Evolutionary conservation across 2,113 vertebrate genomes (phyloP).

Genomic region (Zapus hudsonius): DNA sequence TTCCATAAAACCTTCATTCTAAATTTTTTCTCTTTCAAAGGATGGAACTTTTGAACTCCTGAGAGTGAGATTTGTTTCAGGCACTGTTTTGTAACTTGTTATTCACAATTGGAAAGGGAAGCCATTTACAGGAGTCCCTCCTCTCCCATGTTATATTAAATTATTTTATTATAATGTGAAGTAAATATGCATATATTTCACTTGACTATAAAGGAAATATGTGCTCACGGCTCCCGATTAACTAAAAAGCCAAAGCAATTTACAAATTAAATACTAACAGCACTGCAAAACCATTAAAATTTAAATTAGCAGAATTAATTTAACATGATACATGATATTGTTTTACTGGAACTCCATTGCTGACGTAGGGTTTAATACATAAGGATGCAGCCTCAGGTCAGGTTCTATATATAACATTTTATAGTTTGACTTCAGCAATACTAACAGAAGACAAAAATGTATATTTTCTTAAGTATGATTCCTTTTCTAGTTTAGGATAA

Average conservation of each 20-base stretch:
- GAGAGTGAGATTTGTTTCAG: neutral
- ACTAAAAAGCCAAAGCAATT: slow-evolving; percentile 47
- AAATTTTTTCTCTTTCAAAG: neutral
- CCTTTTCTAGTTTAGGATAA: slow-evolving; percentile 43
- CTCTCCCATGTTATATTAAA: neutral
- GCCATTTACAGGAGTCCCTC: neutral
- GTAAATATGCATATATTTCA: slow-evolving; percentile 45
- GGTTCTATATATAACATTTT: slow-evolving; percentile 6
- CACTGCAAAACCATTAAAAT: slow-evolving; percentile 62
- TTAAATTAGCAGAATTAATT: slow-evolving; percentile 65
- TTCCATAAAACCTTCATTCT: neutral
- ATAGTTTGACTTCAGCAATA: slow-evolving; percentile 33
- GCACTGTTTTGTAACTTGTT: neutral
- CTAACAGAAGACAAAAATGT: neutral
- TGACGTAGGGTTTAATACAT: slow-evolving; percentile 10
- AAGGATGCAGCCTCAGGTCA: neutral
- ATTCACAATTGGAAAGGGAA: slow-evolving; percentile 38
- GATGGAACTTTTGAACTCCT: neutral
- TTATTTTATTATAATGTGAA: slow-evolving; percentile 44
- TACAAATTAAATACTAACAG: slow-evolving; percentile 57
- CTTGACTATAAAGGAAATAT: slow-evolving; percentile 49
- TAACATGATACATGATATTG: slow-evolving; percentile 21
- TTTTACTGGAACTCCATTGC: slow-evolving; percentile 18
- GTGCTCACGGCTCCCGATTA: neutral
- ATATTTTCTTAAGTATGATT: neutral